Conservation (phyloP, 1,140 invertebrate genomes). For the Drosophila ambigua region DNA sequence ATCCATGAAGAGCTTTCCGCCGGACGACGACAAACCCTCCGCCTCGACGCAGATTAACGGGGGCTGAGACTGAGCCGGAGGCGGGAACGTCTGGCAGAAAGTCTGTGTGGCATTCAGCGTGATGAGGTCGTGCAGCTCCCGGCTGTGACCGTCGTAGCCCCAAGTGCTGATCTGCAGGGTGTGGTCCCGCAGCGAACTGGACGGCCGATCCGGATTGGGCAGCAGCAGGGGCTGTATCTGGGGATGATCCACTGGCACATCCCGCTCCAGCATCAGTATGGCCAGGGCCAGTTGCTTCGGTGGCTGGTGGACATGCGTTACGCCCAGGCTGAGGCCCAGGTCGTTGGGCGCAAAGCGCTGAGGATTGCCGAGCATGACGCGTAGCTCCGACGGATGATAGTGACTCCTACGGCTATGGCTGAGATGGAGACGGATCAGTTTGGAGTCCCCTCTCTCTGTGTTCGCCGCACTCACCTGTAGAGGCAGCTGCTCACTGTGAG, state of each 20-base stretch:
- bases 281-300: slow-evolving; percentile 61
- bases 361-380: slow-evolving; percentile 60
- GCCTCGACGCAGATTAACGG: slow-evolving; percentile 24
- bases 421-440: background rate
- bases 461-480: slow-evolving; percentile 52
- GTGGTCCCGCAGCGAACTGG: background rate
- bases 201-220: background rate
- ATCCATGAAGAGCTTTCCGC: slow-evolving; percentile 35
- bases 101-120: slow-evolving; percentile 30
- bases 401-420: slow-evolving; percentile 26
- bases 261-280: slow-evolving; percentile 72
- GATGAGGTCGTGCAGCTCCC: slow-evolving; percentile 54
- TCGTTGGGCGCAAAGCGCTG: slow-evolving; percentile 63
- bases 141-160: slow-evolving; percentile 32
- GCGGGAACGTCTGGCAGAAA: slow-evolving; percentile 15
- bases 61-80: background rate
- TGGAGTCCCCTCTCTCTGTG: background rate
- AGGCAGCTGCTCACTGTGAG: slow-evolving; percentile 85
- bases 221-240: slow-evolving; percentile 55
- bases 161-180: slow-evolving; percentile 46
- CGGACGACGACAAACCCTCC: background rate
- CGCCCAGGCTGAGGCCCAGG: slow-evolving; percentile 42
- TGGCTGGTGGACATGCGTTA: slow-evolving; percentile 65
- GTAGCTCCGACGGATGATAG: slow-evolving; percentile 76
- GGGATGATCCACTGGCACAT: slow-evolving; percentile 51